Evolutionary conservation across 2,113 vertebrate genomes (phyloP).

Genomic region (Sinocyclocheilus rhinocerous): DNA sequence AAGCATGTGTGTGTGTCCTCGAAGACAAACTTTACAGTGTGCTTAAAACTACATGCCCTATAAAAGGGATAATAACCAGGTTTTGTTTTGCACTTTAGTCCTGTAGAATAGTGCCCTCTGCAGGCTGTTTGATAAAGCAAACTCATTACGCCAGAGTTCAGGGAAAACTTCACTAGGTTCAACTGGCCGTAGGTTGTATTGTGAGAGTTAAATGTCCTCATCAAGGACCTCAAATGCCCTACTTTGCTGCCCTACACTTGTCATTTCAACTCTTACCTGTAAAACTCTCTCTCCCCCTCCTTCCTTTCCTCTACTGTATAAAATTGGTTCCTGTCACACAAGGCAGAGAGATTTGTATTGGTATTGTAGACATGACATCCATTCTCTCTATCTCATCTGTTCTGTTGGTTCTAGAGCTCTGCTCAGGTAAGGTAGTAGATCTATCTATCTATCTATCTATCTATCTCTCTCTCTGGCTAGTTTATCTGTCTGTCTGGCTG

Average conservation of each 20-base stretch:
- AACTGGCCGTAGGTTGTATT: not conserved
- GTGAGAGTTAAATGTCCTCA: slow-evolving; percentile 3
- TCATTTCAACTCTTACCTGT: slow-evolving; percentile 29
- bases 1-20: not conserved
- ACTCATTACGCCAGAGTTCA: not conserved
- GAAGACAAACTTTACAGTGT: not conserved
- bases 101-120: not conserved
- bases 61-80: not conserved
- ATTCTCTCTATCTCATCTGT: slow-evolving; percentile 61
- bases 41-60: not conserved
- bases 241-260: slow-evolving; percentile 15
- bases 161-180: not conserved
- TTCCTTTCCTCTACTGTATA: not conserved
- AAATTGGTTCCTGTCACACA: slow-evolving; percentile 3
- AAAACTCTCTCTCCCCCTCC: slow-evolving; percentile 1
- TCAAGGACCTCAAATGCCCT: not conserved
- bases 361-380: slow-evolving; percentile 66
- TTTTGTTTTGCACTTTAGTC: not conserved
- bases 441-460: not conserved
- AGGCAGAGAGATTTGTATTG: slow-evolving; percentile 36
- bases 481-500: not conserved
- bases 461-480: too few species aligned
- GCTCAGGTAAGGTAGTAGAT: slow-evolving; percentile 67
- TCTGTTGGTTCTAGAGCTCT: slow-evolving; percentile 57
- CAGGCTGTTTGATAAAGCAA: not conserved